A percentile compares a stretch with the other conserved stretches of the same genome.
Evolutionary conservation across 2,797 vertebrate genomes (phyloP).

Genomic region (Cuculus canorus): DNA sequence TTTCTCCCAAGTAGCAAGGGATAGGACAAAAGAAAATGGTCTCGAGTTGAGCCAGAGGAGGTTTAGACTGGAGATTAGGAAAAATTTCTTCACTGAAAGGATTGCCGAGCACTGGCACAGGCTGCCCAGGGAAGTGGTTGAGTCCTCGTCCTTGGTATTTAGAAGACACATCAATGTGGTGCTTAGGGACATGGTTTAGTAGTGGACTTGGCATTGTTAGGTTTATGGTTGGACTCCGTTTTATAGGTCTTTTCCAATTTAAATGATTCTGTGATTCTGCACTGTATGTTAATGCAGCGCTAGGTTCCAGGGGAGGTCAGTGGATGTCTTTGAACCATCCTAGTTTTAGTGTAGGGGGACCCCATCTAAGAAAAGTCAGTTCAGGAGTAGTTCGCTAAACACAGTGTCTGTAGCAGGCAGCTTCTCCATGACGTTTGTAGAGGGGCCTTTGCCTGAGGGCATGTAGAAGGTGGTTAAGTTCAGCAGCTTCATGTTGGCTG

Average conservation of each 20-base stretch:
- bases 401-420: rapidly evolving
- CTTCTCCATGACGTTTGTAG: background rate
- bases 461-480: background rate
- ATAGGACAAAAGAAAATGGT: too few species aligned
- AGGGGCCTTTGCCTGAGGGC: background rate
- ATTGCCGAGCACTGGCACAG: background rate
- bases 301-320: background rate
- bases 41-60: background rate
- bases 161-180: background rate
- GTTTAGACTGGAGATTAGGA: background rate
- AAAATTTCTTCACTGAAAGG: background rate
- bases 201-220: background rate
- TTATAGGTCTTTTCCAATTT: background rate
- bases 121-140: background rate
- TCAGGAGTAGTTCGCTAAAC: background rate
- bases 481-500: background rate
- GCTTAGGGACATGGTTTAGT: background rate
- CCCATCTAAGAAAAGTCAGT: background rate
- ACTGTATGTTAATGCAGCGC: background rate
- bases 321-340: background rate
- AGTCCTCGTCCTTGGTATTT: background rate
- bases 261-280: background rate
- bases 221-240: background rate
- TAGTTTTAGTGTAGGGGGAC: background rate
- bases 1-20: too few species aligned